Conservation (phyloP, 2,113 vertebrate genomes). For the Rattus rattus region DNA sequence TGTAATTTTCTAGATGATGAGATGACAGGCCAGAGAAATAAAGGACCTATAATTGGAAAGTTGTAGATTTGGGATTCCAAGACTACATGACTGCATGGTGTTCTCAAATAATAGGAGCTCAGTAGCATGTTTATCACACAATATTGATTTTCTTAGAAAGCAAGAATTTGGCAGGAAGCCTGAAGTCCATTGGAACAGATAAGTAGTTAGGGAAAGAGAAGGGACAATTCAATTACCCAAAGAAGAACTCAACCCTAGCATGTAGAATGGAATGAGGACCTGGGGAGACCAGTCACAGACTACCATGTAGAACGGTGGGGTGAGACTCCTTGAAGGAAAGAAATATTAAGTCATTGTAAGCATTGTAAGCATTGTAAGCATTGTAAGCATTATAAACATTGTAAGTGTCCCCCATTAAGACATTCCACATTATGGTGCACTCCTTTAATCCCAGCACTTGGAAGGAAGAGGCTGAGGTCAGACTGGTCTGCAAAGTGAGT, state of each 20-base stretch:
- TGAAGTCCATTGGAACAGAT: not conserved
- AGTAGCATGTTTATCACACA: not conserved
- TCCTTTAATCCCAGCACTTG: not conserved
- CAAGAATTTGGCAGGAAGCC: not conserved
- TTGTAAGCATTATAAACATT: too few relatives aligned
- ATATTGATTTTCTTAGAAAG: not conserved
- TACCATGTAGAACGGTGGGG: not conserved
- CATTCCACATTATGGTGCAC: not conserved
- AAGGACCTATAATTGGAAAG: not conserved
- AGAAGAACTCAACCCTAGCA: not conserved
- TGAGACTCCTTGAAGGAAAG: not conserved
- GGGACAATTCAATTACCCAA: not conserved
- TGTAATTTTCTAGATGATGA: slow-evolving; percentile 11
- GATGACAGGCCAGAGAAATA: not conserved
- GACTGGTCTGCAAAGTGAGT: too few relatives aligned
- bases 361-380: too few relatives aligned
- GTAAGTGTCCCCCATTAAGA: not conserved
- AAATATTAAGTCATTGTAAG: not conserved
- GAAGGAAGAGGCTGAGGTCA: not conserved
- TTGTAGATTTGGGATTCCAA: not conserved
- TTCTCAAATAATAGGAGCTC: not conserved
- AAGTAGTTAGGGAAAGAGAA: not conserved
- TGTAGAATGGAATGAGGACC: not conserved
- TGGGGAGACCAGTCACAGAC: not conserved
- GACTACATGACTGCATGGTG: not conserved